Evolutionary conservation across 2,797 vertebrate genomes (phyloP).

Genomic region (Acanthurus tractus): DNA sequence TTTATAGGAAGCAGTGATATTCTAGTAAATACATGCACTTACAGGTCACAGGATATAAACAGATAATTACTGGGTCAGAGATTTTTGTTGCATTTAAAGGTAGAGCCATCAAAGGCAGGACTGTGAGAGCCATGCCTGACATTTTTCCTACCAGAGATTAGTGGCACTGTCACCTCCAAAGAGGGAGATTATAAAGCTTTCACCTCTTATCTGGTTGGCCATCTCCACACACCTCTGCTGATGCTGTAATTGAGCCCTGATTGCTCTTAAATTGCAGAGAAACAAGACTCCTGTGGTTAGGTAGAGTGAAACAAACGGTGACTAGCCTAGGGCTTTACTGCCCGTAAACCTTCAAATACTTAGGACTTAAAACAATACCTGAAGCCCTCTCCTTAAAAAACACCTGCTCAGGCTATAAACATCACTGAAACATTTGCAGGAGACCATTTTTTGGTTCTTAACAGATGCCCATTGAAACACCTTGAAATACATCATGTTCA

Average conservation of each 20-base stretch:
- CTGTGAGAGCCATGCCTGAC: conserved; percentile 46
- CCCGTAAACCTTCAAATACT: conserved; percentile 70
- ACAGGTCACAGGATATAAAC: not conserved
- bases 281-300: conserved; percentile 64
- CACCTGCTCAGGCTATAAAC: conserved; percentile 65
- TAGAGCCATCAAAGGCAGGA: conserved; percentile 6
- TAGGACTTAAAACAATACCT: conserved; percentile 60
- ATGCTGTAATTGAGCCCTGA: conserved; percentile 78
- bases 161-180: conserved; percentile 66
- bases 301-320: conserved; percentile 48
- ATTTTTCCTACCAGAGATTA: conserved; percentile 67
- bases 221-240: conserved; percentile 77
- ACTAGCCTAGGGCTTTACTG: conserved; percentile 46
- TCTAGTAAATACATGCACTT: no score
- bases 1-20: not conserved
- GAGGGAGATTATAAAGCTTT: conserved; percentile 60
- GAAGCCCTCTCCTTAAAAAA: conserved; percentile 59
- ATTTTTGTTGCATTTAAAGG: not conserved
- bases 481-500: conserved; percentile 52
- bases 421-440: conserved; percentile 26
- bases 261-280: conserved; percentile 80
- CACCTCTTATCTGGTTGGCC: conserved; percentile 62
- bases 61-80: not conserved
- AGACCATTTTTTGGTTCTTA: conserved; percentile 23
- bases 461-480: conserved; percentile 48